Evolutionary conservation across 1,140 invertebrate genomes (phyloP), one percentile per base, ranked within the genome.

Genomic region (Eurosta solidaginis): DNA sequence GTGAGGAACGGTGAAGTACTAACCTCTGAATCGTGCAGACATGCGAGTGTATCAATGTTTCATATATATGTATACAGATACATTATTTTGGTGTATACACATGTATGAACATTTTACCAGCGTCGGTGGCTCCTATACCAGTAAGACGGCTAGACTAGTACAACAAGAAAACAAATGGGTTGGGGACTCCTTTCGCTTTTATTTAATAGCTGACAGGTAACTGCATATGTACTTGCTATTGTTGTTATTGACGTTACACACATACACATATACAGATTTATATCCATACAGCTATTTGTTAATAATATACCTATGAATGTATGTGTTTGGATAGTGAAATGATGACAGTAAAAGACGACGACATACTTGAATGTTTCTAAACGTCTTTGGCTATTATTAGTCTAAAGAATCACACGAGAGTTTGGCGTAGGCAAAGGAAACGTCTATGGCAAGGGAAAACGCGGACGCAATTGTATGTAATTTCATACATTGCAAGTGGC

Each of bases 341-440:
- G 52, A 59, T 59, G 52, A 29, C 74, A 75, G 45, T 10, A 36
- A 74, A 74, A n/a, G 42, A n/a, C 42, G 36, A 74, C 73, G 73
- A 74, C n/a, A n/a, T n/a, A n/a, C n/a, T 74, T 22, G 4, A 45
- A 74, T 75, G 25, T 27, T 44, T 75, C n/a, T 47, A 75, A 75
- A 47, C 14, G 74, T 44, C 49, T 75, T 75, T 29, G 74, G 74
- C 74, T 75, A 75, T 75, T 75, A 75, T 75, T 75, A 74, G 73
- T 0, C 36, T 74, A 74, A 45, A 74, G 42, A 44, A 20, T 10
- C 20, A 52, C 9, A 52, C 9, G 52, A 59, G 52, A 33, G 3
- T 12, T 22, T 12, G 52, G 10, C 22, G 14, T 22, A 25, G 52
- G 52, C 22, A 54, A 54, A 10, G 52, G 52, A 9, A 9, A 54